Evolutionary conservation across 2,113 vertebrate species (phyloP), one percentile per base, ranked within the genome.

Genomic region (Brienomyrus longianalis): DNA sequence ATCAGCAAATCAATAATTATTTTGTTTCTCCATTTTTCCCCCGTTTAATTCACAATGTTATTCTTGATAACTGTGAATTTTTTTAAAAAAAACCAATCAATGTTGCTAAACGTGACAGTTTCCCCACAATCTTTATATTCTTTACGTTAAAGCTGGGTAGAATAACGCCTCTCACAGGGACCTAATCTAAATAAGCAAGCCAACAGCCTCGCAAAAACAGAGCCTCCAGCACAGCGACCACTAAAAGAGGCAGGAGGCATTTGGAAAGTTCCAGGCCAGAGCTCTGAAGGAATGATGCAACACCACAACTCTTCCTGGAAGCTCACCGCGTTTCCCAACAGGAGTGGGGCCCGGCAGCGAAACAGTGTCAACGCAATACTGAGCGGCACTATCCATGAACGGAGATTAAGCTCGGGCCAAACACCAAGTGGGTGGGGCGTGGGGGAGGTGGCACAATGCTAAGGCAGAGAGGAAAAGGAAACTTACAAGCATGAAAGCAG

Each of bases 231-330:
- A 39, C 45, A 21, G 10, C 21, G 21, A 21, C 83, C 45, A 47
- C 19, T n/a, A 35, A 39, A 56, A 52, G 84, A 13, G 7, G 31
- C 31, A 17, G 5, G 17, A 31, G 85, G n/a, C 51, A 21, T 3
- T 31, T 0, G 48, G 51, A 87, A 54, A 87, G 85, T 35, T 54
- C 48, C 27, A 39, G 85, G 48, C 27, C 10, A 51, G 23, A 54
- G 35, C 83, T 54, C 23, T 15, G 10, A 86, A 5, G 1, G n/a
- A 56, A 52, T 87, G 85, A 87, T 54, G 85, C 85, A 87, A 87
- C n/a, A 87, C 27, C 85, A 56, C 50, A 54, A 39, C 50, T 21
- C 85, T 54, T 87, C 85, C 51, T 7, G 85, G 85, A 87, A 87
- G n/a, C 15, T 54, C 50, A 35, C 84, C 23, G n/a, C 8, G 4